These are phyloP conservation scores for Xenentodon cancila DNA, from an alignment of 2,797 vertebrate genomes.

Conservation along the genomic window DNA sequence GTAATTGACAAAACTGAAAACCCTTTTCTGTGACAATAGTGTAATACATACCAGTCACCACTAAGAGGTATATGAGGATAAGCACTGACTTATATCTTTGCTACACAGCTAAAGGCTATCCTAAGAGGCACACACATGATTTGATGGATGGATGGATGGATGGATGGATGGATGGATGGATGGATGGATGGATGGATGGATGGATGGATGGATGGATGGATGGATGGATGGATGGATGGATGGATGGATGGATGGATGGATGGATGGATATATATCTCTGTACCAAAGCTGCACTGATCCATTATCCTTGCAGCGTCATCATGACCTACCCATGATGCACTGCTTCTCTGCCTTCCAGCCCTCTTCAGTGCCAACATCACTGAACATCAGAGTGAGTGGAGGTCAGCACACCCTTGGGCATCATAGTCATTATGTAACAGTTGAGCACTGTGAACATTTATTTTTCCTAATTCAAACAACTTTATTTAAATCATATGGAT, in stretches of 20 bases:
- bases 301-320: conserved; percentile 25
- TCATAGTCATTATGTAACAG: too few species aligned
- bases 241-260: background rate
- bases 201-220: background rate
- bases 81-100: background rate
- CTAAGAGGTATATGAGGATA: conserved; percentile 34
- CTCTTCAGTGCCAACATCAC: conserved; percentile 47
- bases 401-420: too few species aligned
- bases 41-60: conserved; percentile 35
- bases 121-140: background rate
- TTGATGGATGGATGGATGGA: background rate
- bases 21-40: background rate
- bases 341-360: conserved; percentile 45
- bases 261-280: conserved; percentile 6
- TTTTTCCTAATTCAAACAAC: too few species aligned
- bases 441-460: too few species aligned
- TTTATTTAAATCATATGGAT: too few species aligned
- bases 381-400: conserved; percentile 45
- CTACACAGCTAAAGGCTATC: background rate
- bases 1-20: too few species aligned
- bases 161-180: background rate
- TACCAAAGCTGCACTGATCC: conserved; percentile 39
- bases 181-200: background rate
- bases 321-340: conserved; percentile 71
- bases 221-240: conserved; percentile 3